These are phyloP conservation scores for Larimichthys polyactis DNA, from an alignment of 2,113 vertebrate genomes.

Conservation along the genomic window DNA sequence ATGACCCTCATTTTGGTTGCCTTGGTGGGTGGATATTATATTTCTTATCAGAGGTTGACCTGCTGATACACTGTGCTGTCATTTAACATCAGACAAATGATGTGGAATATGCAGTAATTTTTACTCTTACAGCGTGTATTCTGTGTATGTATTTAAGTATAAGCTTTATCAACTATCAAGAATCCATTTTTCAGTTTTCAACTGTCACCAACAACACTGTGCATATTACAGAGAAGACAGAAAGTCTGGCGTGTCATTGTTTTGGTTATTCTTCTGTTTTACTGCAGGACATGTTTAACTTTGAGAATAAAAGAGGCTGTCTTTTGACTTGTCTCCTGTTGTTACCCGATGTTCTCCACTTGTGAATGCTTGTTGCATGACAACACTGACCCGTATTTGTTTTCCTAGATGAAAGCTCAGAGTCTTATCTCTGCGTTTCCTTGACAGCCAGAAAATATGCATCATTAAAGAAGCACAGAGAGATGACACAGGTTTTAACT, in stretches of 20 bases:
- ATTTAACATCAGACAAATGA: slow-evolving; percentile 39
- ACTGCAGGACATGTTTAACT: slow-evolving; percentile 69
- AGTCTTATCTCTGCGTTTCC: slow-evolving; percentile 17
- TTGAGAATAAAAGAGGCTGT: slow-evolving; percentile 42
- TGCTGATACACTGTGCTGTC: slow-evolving; percentile 16
- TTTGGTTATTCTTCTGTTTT: slow-evolving; percentile 48
- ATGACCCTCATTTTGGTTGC: slow-evolving; percentile 22
- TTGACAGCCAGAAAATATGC: slow-evolving; percentile 28
- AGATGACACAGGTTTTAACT: slow-evolving; percentile 2
- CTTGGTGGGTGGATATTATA: slow-evolving; percentile 36
- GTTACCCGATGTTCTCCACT: slow-evolving; percentile 20
- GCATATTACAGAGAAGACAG: slow-evolving; percentile 30
- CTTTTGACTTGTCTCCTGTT: slow-evolving; percentile 40
- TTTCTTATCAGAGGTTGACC: slow-evolving; percentile 18
- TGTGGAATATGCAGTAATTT: slow-evolving; percentile 17
- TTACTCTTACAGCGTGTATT: neutral
- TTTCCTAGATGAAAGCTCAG: slow-evolving; percentile 11
- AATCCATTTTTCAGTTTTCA: slow-evolving; percentile 15
- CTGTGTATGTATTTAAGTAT: neutral
- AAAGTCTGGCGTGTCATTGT: slow-evolving; percentile 47
- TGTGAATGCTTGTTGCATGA: slow-evolving; percentile 33
- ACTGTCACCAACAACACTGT: slow-evolving; percentile 13
- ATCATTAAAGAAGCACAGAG: slow-evolving; percentile 1
- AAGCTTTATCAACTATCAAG: no score
- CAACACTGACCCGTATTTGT: slow-evolving; percentile 38